A percentile compares a stretch with the other conserved stretches of the same genome.
Conservation (phyloP, 2,797 vertebrate genomes). For the Sebastes wilsoni region DNA sequence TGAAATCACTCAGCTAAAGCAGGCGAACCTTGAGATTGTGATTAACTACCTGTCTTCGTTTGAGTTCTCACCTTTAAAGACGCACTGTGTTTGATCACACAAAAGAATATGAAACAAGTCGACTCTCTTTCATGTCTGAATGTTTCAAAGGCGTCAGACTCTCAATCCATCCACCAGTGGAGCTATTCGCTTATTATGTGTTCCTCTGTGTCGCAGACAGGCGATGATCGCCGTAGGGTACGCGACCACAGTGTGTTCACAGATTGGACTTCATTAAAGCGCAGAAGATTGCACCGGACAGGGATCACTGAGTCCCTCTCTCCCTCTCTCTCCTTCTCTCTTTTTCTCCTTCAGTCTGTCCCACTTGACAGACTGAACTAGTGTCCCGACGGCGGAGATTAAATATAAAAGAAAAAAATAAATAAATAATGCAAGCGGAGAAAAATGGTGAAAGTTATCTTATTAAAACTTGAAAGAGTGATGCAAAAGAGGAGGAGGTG, state of each 20-base stretch:
- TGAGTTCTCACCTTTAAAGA: constrained; percentile 47
- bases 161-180: constrained; percentile 24
- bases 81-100: constrained; percentile 46
- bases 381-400: constrained; percentile 68
- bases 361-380: constrained; percentile 58
- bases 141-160: constrained; percentile 51
- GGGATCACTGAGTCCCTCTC: constrained; percentile 60
- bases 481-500: constrained; percentile 57
- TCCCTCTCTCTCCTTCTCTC: constrained; percentile 7
- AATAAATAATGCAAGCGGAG: constrained; percentile 58
- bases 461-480: constrained; percentile 81
- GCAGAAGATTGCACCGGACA: constrained; percentile 73
- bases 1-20: constrained; percentile 12
- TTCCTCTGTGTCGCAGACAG: constrained; percentile 54
- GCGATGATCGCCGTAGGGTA: constrained; percentile 58
- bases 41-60: constrained; percentile 10
- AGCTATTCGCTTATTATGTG: constrained; percentile 54
- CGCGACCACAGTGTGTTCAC: constrained; percentile 64
- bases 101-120: constrained; percentile 53
- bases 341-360: constrained; percentile 34
- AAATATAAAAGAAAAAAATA: constrained; percentile 69
- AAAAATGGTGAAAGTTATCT: constrained; percentile 73
- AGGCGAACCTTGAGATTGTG: constrained; percentile 5
- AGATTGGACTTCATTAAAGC: constrained; percentile 81
- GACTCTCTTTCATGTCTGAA: constrained; percentile 62